Percentiles rank a stretch among this genome's conserved stretches.
Conservation (phyloP, 1,140 invertebrate species). For the Kradibia gibbosae region DNA sequence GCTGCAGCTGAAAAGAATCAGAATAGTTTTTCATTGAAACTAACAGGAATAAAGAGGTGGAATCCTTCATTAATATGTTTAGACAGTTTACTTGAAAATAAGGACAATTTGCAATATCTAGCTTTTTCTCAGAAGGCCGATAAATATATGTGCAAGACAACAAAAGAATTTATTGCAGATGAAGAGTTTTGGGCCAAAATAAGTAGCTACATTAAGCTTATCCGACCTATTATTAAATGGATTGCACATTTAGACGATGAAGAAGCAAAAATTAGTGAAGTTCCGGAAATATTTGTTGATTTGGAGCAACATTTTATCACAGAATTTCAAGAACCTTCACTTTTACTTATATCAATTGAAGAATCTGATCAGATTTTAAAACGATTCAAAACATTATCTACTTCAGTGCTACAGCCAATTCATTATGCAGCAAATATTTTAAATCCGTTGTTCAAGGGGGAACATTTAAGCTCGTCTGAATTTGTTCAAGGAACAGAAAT, state of each 20-base stretch:
- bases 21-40: constrained; percentile 47
- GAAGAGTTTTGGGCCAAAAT: constrained; percentile 51
- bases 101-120: constrained; percentile 55
- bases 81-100: constrained; percentile 54
- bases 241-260: constrained; percentile 48
- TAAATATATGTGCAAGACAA: constrained; percentile 32
- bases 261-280: constrained; percentile 50
- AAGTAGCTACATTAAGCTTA: constrained; percentile 41
- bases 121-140: constrained; percentile 51
- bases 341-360: constrained; percentile 26
- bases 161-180: constrained; percentile 47
- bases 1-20: constrained; percentile 37
- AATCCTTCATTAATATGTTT: constrained; percentile 53
- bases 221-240: constrained; percentile 50
- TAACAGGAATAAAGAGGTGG: constrained; percentile 50
- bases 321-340: constrained; percentile 38
- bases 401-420: constrained; percentile 43
- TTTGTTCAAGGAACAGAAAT: constrained; percentile 46
- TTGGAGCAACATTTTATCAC: constrained; percentile 47
- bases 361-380: constrained; percentile 48
- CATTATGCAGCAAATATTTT: constrained; percentile 53
- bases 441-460: constrained; percentile 51
- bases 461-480: constrained; percentile 41
- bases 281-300: constrained; percentile 50
- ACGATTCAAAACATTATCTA: constrained; percentile 35